Base-by-base conservation (phyloP, 2,113 vertebrate species). In the Fregetta grallaria region DNA sequence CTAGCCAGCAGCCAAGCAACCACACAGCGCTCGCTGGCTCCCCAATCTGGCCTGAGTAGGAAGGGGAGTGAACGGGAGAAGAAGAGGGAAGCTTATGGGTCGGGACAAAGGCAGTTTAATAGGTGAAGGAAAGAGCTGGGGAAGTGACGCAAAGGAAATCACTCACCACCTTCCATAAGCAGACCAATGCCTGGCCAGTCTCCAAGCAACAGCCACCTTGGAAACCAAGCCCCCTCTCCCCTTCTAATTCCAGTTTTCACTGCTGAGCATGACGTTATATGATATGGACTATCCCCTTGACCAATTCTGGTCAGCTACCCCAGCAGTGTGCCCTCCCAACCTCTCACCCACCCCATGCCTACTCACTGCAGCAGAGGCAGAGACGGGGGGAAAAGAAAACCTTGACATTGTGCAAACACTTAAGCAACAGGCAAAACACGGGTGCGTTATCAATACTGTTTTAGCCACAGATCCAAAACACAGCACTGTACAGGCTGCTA, bases 351-450 rank as follows among this genome's bases (percentile, higher is more conserved):
- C 7, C 26, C 20, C 42, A 45, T 2, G 4, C 3, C 40, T 53
- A 63, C 13, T 65, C 55, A 52, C 15, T 30, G 42, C 12, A 81
- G 30, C 0, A 0, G 42, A 66, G 20, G 17, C 1, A 0, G 9
- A 16, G 13, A 1, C 1, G 5, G 1, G 4, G 27, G 5, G 2
- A 4, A 2, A 5, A 83, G 22, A 45, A 89, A 70, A 65, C 14
- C 26, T 56, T 53, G 42, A 23, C 7, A 25, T 13, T 36, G 50
- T 70, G 34, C 32, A 84, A 80, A 68, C 9, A 20, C 30, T 7
- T 50, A 50, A 77, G 23, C 38, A 87, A 84, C 27, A 77, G 67
- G 15, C 18, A 38, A 50, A 81, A 73, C 36, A 81, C 6, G 42
- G 22, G 7, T n/a, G 19, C 34, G 22, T 66, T 81, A 71, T 7